These are phyloP conservation scores for Sycophaga agraensis DNA, from an alignment of 1,140 invertebrate genomes.

Conservation along the genomic window DNA sequence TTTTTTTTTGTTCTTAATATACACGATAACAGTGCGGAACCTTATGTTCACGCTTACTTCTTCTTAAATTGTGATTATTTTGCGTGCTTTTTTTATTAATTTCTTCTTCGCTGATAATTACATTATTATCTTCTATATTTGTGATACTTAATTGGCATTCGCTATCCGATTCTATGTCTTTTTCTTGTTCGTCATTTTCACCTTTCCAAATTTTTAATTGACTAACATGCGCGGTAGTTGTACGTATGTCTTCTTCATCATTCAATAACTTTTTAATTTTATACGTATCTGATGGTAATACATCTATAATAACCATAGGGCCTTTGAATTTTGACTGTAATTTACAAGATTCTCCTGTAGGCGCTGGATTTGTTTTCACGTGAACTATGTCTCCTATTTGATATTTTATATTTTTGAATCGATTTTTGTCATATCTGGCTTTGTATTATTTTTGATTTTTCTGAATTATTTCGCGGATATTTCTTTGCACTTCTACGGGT, in stretches of 20 bases:
- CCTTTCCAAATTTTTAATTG: conserved; percentile 24
- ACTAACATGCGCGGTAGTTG: conserved; percentile 19
- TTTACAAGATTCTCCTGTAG: conserved; percentile 15
- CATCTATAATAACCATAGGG: conserved; percentile 2
- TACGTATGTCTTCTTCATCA: too few relatives aligned
- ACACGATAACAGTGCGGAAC: too few relatives aligned
- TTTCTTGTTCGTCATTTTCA: too few relatives aligned
- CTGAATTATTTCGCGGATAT: not conserved
- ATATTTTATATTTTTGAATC: conserved; percentile 10
- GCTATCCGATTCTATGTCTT: too few relatives aligned
- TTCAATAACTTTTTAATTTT: too few relatives aligned
- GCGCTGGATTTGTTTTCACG: not conserved
- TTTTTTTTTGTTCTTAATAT: too few relatives aligned
- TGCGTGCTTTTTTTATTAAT: too few relatives aligned
- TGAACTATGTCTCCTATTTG: conserved; percentile 9
- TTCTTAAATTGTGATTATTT: too few relatives aligned
- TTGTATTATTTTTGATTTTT: not conserved
- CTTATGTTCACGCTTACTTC: too few relatives aligned
- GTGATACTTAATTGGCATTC: too few relatives aligned
- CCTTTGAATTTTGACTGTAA: conserved; percentile 4
- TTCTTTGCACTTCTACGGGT: not conserved
- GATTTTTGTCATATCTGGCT: not conserved
- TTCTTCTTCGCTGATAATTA: too few relatives aligned
- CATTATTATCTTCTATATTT: too few relatives aligned
- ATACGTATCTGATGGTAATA: not conserved